A percentile compares a stretch with the other conserved stretches of the same genome.
Conservation (phyloP, 2,113 vertebrate genomes). For the Pseudonaja textilis region DNA sequence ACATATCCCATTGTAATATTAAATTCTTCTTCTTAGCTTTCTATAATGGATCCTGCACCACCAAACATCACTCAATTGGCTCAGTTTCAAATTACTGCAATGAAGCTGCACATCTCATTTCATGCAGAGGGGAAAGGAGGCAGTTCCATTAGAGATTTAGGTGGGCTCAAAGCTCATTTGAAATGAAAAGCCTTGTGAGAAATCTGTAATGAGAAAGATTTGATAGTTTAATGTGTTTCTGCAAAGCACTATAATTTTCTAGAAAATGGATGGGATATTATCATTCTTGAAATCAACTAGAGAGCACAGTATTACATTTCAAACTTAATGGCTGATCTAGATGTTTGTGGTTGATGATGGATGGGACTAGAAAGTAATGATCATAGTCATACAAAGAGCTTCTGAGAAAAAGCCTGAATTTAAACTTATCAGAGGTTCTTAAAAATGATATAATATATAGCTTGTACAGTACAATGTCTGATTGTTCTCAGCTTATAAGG, state of each 20-base stretch:
- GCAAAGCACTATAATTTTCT: conserved; percentile 37
- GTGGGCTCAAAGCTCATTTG: conserved; percentile 51
- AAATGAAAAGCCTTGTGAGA: conserved; percentile 49
- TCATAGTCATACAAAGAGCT: not conserved
- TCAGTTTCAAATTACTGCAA: not conserved
- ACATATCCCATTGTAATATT: not conserved
- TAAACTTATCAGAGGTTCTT: not conserved
- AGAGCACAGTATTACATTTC: conserved; percentile 9
- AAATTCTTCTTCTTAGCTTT: not conserved
- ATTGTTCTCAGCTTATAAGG: not conserved
- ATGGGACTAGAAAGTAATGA: conserved; percentile 12
- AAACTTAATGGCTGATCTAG: conserved; percentile 9
- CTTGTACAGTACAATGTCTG: not conserved
- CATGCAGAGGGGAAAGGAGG: conserved; percentile 21
- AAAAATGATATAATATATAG: not conserved
- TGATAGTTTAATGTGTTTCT: conserved; percentile 53
- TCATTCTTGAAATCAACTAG: conserved; percentile 26
- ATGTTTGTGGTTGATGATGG: not conserved
- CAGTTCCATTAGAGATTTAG: conserved; percentile 39
- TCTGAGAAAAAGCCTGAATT: not conserved
- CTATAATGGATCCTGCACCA: not conserved
- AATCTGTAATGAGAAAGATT: conserved; percentile 46
- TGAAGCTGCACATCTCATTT: conserved; percentile 14
- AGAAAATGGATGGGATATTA: conserved; percentile 47
- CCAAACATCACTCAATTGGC: not conserved